Evolutionary conservation across 2,113 vertebrate genomes (phyloP), one percentile per base, ranked within the genome.

Genomic region (Macroglossus sobrinus): DNA sequence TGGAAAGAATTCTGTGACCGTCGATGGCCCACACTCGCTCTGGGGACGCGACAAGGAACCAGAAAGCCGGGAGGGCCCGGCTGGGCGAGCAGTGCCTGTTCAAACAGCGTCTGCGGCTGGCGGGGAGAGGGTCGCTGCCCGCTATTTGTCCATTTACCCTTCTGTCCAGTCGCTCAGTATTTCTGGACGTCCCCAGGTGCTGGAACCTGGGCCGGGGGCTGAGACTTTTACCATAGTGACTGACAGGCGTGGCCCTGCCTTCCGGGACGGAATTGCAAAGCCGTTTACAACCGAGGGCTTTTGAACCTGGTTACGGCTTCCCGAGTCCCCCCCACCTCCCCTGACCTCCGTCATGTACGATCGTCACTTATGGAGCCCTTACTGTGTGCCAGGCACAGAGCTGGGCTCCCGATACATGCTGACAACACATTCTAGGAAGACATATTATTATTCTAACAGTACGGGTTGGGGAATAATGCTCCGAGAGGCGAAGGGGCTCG

Each of bases 391-490:
- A n/a, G 88, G 19, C 50, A 19, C 26, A 15, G 38, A 4, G 24
- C 10, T 0, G 0, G 6, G 26, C 57, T 55, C 88, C 45, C 59
- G 4, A 10, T 15, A 68, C 11, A 16, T 22, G 50, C 68, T 40
- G 21, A 21, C 16, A 0, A 5, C 2, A 7, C 1, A 0, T 9
- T 33, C 3, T 33, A 7, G 18, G 18, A 82, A 4, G 12, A 9
- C 13, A 26, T 15, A 8, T 47, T 12, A 4, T 38, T 28, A 24
- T 40, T 79, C 57, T 24, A 47, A 33, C 8, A 16, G 11, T 14
- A 30, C 57, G n/a, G 75, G 4, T 8, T 3, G 30, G 21, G 7
- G 21, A 75, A 15, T 19, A 11, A 88, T n/a, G 18, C 66, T 45
- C 35, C 5, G 76, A 61, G 80, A 68, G 26, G 33, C 5, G 1